Evolutionary conservation across 2,113 vertebrate genomes (phyloP).

Genomic region (Neodon shergylaensis): DNA sequence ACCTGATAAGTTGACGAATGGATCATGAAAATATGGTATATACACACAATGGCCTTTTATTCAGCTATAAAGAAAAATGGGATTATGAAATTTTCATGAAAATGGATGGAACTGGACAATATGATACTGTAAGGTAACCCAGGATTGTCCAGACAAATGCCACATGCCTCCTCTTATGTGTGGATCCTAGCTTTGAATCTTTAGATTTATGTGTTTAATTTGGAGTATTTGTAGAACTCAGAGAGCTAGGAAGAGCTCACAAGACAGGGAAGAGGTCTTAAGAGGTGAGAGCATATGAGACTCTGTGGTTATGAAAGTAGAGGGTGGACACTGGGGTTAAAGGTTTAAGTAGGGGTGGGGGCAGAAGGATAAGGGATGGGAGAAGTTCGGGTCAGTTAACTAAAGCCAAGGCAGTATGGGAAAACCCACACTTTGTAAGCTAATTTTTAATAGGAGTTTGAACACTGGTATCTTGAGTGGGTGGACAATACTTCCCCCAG

Average conservation of each 20-base stretch:
- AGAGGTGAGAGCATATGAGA: neutral
- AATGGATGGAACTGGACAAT: neutral
- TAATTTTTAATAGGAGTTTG: neutral
- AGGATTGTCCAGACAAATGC: neutral
- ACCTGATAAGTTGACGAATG: neutral
- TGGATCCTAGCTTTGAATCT: neutral
- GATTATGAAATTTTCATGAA: neutral
- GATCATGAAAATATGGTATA: neutral
- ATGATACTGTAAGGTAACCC: neutral
- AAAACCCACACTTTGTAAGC: neutral
- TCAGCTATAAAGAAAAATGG: neutral
- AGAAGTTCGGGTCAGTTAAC: neutral
- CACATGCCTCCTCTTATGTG: neutral
- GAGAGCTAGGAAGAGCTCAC: neutral
- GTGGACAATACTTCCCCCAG: neutral
- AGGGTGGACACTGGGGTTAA: neutral
- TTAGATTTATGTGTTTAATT: conserved; percentile 12
- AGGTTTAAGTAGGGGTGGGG: neutral
- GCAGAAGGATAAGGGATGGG: neutral
- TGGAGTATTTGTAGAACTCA: neutral
- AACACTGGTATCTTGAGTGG: too few relatives aligned
- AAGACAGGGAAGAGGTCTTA: neutral
- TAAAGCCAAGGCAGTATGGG: neutral
- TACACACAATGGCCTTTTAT: too few relatives aligned
- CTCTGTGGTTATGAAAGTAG: neutral